Percentiles rank a stretch among this genome's conserved stretches.
Conservation (phyloP, 2,797 vertebrate species). For the Centroberyx gerrardi region DNA sequence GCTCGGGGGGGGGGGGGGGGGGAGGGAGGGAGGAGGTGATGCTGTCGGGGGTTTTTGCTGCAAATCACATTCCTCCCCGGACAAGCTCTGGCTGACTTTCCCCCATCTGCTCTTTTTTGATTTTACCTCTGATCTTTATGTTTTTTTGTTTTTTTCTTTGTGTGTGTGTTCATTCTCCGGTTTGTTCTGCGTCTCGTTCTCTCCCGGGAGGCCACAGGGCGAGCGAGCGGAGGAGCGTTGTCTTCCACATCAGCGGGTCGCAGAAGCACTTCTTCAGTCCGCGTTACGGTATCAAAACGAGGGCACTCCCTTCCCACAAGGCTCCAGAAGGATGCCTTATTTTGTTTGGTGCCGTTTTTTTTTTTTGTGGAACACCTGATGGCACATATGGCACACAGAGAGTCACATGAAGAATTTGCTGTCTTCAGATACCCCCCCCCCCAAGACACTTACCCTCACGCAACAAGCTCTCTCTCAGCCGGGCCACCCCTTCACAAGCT, state of each 20-base stretch:
- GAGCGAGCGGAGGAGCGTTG: too few species aligned
- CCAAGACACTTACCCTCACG: slow-evolving; percentile 40
- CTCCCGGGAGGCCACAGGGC: too few species aligned
- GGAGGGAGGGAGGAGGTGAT: too few species aligned
- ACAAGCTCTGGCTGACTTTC: slow-evolving; percentile 4
- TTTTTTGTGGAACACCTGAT: background rate
- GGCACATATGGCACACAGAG: background rate
- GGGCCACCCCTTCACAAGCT: slow-evolving; percentile 41
- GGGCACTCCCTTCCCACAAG: too few species aligned
- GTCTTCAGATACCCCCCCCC: slow-evolving; percentile 8
- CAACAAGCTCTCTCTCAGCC: slow-evolving; percentile 34
- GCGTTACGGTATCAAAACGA: too few species aligned
- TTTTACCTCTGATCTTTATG: too few species aligned
- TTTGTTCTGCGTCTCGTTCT: too few species aligned
- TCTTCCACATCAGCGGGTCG: too few species aligned
- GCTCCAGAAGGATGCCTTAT: background rate
- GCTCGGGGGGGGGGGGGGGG: background rate
- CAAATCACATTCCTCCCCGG: slow-evolving; percentile 19
- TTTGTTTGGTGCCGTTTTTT: background rate
- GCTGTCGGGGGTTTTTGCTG: slow-evolving; percentile 29
- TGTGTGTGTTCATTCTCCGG: too few species aligned
- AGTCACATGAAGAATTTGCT: slow-evolving; percentile 19
- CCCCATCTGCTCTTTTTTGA: background rate
- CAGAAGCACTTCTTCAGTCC: too few species aligned
- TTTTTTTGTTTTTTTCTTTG: background rate